Conservation (phyloP, 2,113 vertebrate species). For the Typhlomys cinereus region DNA sequence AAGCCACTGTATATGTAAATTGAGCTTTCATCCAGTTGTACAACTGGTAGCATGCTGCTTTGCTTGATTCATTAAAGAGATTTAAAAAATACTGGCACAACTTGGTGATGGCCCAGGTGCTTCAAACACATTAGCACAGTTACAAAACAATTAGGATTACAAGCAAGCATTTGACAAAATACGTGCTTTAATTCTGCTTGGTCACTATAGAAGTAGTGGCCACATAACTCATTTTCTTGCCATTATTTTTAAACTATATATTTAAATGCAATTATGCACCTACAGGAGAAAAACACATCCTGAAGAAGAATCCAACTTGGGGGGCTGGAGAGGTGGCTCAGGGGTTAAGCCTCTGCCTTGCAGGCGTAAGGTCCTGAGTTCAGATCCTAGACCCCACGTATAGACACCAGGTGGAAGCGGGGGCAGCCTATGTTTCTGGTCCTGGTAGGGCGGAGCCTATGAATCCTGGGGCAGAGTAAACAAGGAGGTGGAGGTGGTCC, state of each 20-base stretch:
- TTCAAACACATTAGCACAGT: neutral
- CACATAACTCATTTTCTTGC: neutral
- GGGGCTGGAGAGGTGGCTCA: too few relatives aligned
- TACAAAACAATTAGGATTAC: neutral
- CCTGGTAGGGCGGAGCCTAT: too few relatives aligned
- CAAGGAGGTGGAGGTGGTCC: too few relatives aligned
- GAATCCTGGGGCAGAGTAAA: too few relatives aligned
- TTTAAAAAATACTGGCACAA: neutral
- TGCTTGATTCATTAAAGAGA: neutral
- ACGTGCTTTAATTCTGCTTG: neutral
- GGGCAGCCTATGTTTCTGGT: too few relatives aligned
- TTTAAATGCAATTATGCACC: neutral
- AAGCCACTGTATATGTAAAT: fast-evolving
- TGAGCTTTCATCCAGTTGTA: neutral
- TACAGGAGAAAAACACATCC: neutral
- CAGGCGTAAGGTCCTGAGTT: too few relatives aligned
- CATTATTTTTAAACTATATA: neutral
- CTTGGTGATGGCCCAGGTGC: neutral
- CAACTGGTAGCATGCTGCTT: fast-evolving
- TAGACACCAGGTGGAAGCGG: too few relatives aligned
- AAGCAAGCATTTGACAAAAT: neutral
- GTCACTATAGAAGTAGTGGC: neutral
- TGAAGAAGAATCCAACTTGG: neutral
- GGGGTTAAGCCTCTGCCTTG: too few relatives aligned
- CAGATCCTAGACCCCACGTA: too few relatives aligned